phyloP scores from a whole-genome alignment of 2,888 invertebrate species.

The Amorpha juglandis region DNA sequence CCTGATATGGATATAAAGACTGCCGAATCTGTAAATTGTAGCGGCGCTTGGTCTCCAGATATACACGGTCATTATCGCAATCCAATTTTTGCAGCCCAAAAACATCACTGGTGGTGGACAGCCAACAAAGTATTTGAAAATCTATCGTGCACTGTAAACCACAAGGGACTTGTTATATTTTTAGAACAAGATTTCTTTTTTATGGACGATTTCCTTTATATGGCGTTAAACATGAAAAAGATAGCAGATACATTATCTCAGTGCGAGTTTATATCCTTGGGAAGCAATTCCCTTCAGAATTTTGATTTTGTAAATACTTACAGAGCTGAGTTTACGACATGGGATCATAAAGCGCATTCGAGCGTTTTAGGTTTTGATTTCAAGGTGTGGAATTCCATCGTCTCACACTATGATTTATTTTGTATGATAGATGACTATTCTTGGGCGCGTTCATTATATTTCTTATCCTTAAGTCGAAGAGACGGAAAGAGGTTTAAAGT shows the following conservation, averaged over 20 bases:
- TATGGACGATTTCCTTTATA: slow-evolving; percentile 61
- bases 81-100: slow-evolving; percentile 49
- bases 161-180: slow-evolving; percentile 56
- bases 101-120: slow-evolving; percentile 73
- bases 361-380: slow-evolving; percentile 57
- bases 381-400: slow-evolving; percentile 57
- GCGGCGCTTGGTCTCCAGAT: slow-evolving; percentile 51
- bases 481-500: slow-evolving; percentile 55
- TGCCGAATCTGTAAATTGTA: slow-evolving; percentile 50
- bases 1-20: slow-evolving; percentile 40
- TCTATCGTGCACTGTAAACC: slow-evolving; percentile 40
- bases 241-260: slow-evolving; percentile 46
- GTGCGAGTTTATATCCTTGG: slow-evolving; percentile 58
- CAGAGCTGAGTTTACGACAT: slow-evolving; percentile 48
- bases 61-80: slow-evolving; percentile 54
- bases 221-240: slow-evolving; percentile 55
- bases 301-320: slow-evolving; percentile 36
- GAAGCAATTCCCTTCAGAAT: slow-evolving; percentile 34
- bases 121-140: slow-evolving; percentile 61
- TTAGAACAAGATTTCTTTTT: slow-evolving; percentile 55
- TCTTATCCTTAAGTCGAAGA: slow-evolving; percentile 53
- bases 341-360: slow-evolving; percentile 53
- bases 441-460: slow-evolving; percentile 59
- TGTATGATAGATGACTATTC: slow-evolving; percentile 61
- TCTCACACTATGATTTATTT: slow-evolving; percentile 60